A percentile compares a stretch with the other conserved stretches of the same genome.
Evolutionary conservation across 1,140 invertebrate genomes (phyloP).

Genomic region (Neodiprion fabricii): DNA sequence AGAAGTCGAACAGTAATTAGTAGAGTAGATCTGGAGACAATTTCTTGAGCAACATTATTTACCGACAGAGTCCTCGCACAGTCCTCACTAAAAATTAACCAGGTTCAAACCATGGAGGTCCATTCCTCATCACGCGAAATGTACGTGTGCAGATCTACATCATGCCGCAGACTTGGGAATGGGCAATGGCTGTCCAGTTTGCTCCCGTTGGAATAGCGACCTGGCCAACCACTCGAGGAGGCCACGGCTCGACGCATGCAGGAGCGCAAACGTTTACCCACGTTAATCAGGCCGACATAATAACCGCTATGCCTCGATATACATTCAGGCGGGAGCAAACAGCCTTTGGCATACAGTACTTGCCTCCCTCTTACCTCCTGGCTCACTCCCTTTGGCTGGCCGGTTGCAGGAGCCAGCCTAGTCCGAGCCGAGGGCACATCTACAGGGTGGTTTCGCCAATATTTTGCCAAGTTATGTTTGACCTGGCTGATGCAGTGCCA

Average conservation of each 20-base stretch:
- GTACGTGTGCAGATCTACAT: too few species aligned
- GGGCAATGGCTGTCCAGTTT: too few species aligned
- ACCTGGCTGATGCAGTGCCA: conserved; percentile 51
- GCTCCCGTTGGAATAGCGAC: not conserved
- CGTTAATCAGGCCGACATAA: conserved; percentile 60
- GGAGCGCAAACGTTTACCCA: conserved; percentile 56
- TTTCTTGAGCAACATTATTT: too few species aligned
- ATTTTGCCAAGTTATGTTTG: conserved; percentile 56
- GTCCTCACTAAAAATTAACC: too few species aligned
- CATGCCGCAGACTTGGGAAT: too few species aligned
- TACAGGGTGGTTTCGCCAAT: conserved; percentile 25
- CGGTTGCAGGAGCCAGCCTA: not conserved
- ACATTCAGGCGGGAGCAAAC: conserved; percentile 48
- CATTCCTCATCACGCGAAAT: too few species aligned
- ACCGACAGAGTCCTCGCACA: too few species aligned
- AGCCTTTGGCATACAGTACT: conserved; percentile 33
- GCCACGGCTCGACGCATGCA: not conserved
- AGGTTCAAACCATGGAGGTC: too few species aligned
- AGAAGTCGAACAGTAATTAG: too few species aligned
- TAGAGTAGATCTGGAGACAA: too few species aligned
- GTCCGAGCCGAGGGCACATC: not conserved
- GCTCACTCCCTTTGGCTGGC: not conserved
- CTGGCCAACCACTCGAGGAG: not conserved
- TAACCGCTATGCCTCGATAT: conserved; percentile 45
- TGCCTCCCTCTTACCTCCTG: not conserved